Evolutionary conservation across 2,888 invertebrate species (phyloP).

Genomic region (Drosophila pegasa): DNA sequence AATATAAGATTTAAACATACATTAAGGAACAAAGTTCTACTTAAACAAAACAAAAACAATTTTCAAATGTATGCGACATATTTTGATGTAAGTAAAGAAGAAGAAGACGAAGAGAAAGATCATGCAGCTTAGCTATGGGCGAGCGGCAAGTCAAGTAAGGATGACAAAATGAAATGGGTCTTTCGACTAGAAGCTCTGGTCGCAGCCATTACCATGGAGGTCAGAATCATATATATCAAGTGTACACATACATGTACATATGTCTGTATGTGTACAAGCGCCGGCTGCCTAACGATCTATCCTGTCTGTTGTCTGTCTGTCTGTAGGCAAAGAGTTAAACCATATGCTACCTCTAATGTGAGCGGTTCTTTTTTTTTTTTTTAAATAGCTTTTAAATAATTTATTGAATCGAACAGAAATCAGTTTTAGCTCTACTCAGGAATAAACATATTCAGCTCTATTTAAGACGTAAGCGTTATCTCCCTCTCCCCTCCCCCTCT

Average conservation of each 20-base stretch:
- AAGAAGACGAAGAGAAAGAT: constrained; percentile 1
- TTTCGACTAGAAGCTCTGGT: not conserved
- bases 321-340: constrained; percentile 24
- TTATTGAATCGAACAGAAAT: constrained; percentile 44
- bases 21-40: constrained; percentile 52
- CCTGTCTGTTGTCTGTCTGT: not conserved
- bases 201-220: not conserved
- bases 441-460: constrained; percentile 30
- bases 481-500: not conserved
- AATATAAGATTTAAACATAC: constrained; percentile 29
- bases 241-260: constrained; percentile 8
- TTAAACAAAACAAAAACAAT: constrained; percentile 6
- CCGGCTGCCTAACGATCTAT: not conserved
- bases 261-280: not conserved
- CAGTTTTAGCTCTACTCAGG: constrained; percentile 22
- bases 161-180: not conserved
- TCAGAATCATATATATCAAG: not conserved
- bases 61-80: constrained; percentile 11
- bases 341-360: constrained; percentile 53
- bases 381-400: constrained; percentile 42
- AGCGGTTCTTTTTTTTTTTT: constrained; percentile 41
- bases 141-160: not conserved
- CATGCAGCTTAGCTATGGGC: not conserved
- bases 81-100: constrained; percentile 2
- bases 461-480: constrained; percentile 19